Evolutionary conservation across 2,797 vertebrate genomes (phyloP).

Genomic region (Benthosema pterotum): DNA sequence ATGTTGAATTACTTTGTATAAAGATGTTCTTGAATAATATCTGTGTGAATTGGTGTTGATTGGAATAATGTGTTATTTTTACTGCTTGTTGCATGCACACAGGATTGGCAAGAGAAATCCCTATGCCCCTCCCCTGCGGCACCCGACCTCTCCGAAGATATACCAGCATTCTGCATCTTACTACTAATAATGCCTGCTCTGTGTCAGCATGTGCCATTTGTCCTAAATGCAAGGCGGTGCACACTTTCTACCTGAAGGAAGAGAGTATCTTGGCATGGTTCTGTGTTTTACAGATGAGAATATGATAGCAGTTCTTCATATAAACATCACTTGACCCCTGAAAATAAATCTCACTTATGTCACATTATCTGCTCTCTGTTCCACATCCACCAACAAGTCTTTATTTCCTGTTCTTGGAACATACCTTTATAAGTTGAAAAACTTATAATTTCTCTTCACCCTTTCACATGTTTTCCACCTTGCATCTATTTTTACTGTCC

Average conservation of each 20-base stretch:
- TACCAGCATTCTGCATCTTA: conserved; percentile 84
- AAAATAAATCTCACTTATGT: conserved; percentile 15
- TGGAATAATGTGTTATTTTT: conserved; percentile 88
- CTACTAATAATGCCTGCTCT: conserved; percentile 86
- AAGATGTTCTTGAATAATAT: conserved; percentile 73
- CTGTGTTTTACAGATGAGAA: conserved; percentile 2
- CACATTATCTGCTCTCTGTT: conserved; percentile 1
- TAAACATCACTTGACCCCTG: no score
- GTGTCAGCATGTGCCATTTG: conserved; percentile 51
- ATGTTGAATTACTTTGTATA: conserved; percentile 16
- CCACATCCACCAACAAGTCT: conserved; percentile 10
- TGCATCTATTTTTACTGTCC: conserved; percentile 80
- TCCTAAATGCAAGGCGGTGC: conserved; percentile 22
- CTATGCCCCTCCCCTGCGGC: conserved; percentile 86
- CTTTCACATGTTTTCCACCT: conserved; percentile 51
- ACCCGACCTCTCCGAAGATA: conserved; percentile 87
- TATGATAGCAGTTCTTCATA: no score
- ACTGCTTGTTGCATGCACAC: conserved; percentile 96
- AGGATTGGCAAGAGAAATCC: conserved; percentile 89
- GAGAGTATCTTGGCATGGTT: conserved; percentile 4
- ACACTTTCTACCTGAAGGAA: conserved; percentile 8
- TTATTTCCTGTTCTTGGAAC: conserved; percentile 22
- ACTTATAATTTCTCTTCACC: conserved; percentile 71
- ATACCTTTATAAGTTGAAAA: conserved; percentile 8
- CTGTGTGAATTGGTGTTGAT: conserved; percentile 81